A percentile compares a stretch with the other conserved stretches of the same genome.
These are phyloP conservation scores for Xestia rhomboidea DNA, from an alignment of 2,888 invertebrate genomes.

Conservation along the genomic window DNA sequence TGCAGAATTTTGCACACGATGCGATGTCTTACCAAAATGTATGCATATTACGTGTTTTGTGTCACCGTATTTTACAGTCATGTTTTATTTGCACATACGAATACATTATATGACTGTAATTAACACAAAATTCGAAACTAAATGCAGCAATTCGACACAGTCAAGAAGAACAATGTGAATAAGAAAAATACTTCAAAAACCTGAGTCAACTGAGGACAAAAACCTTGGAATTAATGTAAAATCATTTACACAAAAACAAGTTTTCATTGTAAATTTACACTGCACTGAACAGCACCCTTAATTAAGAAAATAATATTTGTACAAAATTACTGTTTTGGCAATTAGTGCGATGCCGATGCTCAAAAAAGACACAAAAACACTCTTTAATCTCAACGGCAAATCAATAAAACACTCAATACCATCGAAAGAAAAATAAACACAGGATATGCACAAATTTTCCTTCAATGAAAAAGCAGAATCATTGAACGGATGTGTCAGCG, in stretches of 20 bases:
- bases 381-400: neutral
- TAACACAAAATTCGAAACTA: neutral
- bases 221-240: neutral
- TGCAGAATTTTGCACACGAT: slow-evolving; percentile 15
- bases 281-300: neutral
- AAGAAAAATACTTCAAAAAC: neutral
- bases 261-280: neutral
- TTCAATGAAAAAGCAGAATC: slow-evolving; percentile 17
- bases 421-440: slow-evolving; percentile 18
- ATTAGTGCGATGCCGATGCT: too few species aligned
- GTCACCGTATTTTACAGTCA: neutral
- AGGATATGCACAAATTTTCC: slow-evolving; percentile 19
- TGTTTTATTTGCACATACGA: neutral
- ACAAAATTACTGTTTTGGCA: neutral
- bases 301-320: neutral
- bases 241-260: neutral
- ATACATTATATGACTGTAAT: neutral
- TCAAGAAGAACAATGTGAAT: neutral
- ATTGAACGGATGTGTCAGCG: slow-evolving; percentile 29
- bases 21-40: neutral
- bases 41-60: slow-evolving; percentile 7
- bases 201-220: neutral
- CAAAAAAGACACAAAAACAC: neutral
- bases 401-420: slow-evolving; percentile 5
- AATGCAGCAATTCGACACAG: neutral